phyloP scores from a whole-genome alignment of 2,113 vertebrate species.

The Leptodactylus fuscus region DNA sequence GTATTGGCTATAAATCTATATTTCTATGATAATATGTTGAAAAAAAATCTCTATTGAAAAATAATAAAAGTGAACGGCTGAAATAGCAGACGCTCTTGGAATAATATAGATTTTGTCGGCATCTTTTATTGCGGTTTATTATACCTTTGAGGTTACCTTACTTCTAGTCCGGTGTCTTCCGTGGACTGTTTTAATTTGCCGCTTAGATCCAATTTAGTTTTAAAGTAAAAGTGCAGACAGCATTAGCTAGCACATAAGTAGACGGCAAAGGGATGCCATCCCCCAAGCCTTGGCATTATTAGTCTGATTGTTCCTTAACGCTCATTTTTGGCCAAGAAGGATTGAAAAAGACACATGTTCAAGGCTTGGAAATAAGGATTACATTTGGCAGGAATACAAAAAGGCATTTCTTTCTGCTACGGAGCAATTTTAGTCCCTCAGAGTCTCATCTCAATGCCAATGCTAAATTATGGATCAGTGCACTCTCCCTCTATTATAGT shows the following conservation, averaged over 20 bases:
- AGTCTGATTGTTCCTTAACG: neutral
- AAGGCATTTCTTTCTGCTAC: neutral
- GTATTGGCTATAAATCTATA: no score
- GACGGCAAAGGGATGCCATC: no score
- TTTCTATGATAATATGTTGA: no score
- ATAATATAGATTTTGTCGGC: no score
- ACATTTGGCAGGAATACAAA: slow-evolving; percentile 14
- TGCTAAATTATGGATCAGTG: slow-evolving; percentile 24
- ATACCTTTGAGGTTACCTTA: no score
- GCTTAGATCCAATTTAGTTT: no score
- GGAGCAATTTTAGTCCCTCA: neutral
- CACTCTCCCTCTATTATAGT: neutral
- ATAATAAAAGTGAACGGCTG: no score
- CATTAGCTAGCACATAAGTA: neutral
- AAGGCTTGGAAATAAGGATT: slow-evolving; percentile 10
- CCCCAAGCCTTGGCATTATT: neutral
- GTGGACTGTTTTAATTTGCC: no score
- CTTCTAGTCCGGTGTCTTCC: no score
- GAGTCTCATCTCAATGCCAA: neutral
- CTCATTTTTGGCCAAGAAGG: neutral
- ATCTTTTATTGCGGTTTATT: no score
- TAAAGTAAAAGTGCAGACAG: neutral
- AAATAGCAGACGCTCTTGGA: no score
- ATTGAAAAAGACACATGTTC: neutral
- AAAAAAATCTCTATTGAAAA: no score